Conservation (phyloP, 2,797 vertebrate species). For the Vultur gryphus region DNA sequence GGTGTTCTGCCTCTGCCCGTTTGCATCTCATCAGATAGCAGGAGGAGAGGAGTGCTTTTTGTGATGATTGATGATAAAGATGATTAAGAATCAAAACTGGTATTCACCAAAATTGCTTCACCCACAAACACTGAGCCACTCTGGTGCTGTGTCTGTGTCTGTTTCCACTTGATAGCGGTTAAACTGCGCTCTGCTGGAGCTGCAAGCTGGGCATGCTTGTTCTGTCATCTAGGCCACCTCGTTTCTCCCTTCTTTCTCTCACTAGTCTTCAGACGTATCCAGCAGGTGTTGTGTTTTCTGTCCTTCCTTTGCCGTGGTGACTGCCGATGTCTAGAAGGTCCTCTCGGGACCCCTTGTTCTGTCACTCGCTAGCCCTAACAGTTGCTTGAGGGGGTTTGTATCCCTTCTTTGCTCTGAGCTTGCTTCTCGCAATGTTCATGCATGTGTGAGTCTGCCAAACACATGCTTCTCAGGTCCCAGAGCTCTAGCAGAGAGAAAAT, state of each 20-base stretch:
- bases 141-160: neutral
- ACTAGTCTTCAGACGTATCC: neutral
- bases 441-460: neutral
- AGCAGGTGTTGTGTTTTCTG: neutral
- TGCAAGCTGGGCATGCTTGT: accelerated
- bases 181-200: neutral
- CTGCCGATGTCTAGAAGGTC: neutral
- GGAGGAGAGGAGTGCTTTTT: neutral
- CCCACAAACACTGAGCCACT: accelerated
- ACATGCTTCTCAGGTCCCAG: neutral
- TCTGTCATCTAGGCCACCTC: neutral
- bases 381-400: accelerated
- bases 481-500: neutral
- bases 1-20: neutral
- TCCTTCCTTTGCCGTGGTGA: neutral
- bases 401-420: neutral
- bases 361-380: neutral
- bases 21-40: neutral
- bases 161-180: neutral
- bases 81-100: neutral
- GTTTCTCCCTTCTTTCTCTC: neutral
- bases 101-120: neutral
- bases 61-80: neutral
- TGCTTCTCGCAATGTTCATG: neutral
- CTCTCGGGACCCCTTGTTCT: neutral